Percentiles rank a stretch among this genome's conserved stretches.
Conservation (phyloP, 1,140 invertebrate genomes). For the Drosophila simulans region DNA sequence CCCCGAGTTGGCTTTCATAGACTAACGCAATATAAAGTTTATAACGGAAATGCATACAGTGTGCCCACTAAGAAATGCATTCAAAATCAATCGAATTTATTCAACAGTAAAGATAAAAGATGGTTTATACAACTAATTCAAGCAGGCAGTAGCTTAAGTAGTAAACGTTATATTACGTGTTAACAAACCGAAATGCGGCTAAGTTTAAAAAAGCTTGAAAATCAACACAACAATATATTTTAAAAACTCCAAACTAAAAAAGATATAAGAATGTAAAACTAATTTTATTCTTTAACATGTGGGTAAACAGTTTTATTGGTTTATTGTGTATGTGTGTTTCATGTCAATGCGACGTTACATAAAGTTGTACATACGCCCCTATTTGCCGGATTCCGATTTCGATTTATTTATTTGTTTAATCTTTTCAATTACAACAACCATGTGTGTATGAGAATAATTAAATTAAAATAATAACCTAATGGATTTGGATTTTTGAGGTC, state of each 20-base stretch:
- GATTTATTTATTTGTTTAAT: constrained; percentile 48
- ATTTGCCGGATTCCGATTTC: constrained; percentile 9
- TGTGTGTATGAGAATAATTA: constrained; percentile 27
- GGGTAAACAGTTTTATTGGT: constrained; percentile 52
- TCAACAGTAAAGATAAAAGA: no score
- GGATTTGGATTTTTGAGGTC: not conserved
- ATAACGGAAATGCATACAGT: constrained; percentile 10
- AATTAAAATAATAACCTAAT: constrained; percentile 29
- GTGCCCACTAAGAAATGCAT: constrained; percentile 34
- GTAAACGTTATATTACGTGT: no score
- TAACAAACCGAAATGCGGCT: no score
- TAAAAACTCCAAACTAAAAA: no score
- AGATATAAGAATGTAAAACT: no score
- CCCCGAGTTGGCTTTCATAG: constrained; percentile 17
- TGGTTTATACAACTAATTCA: no score
- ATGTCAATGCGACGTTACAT: constrained; percentile 24
- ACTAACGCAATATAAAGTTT: constrained; percentile 42
- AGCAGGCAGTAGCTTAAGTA: no score
- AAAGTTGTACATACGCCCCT: constrained; percentile 60
- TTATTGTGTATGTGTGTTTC: constrained; percentile 17
- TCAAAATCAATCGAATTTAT: constrained; percentile 14
- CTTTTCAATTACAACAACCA: constrained; percentile 42
- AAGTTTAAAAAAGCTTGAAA: no score
- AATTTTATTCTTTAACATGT: constrained; percentile 34
- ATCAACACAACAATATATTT: no score